Conservation (phyloP, 2,888 invertebrate genomes). For the Endotricha flammealis region DNA sequence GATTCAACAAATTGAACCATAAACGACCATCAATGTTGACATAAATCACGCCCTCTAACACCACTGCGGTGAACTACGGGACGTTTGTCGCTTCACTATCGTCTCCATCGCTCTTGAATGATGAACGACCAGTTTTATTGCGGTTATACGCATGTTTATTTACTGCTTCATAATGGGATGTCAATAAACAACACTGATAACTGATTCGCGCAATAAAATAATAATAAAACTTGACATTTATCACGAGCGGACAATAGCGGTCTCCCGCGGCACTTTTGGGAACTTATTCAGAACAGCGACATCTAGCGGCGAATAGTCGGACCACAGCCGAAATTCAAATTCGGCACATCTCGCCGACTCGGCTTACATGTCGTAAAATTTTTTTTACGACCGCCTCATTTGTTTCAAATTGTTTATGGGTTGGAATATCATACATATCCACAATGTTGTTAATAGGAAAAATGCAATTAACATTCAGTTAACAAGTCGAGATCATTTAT, state of each 20-base stretch:
- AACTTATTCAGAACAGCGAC: conserved; percentile 39
- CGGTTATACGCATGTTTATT: conserved; percentile 60
- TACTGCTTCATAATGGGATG: conserved; percentile 62
- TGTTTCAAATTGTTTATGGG: conserved; percentile 1
- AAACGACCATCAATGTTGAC: conserved; percentile 49
- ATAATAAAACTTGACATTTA: conserved; percentile 50
- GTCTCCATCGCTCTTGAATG: conserved; percentile 58
- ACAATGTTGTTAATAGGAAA: conserved; percentile 14
- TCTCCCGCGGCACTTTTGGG: conserved; percentile 28
- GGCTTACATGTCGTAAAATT: conserved; percentile 15
- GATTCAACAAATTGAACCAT: conserved; percentile 59
- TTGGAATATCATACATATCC: conserved; percentile 1
- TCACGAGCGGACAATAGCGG: conserved; percentile 36
- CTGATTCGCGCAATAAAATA: conserved; percentile 51
- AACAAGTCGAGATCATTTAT: conserved; percentile 54
- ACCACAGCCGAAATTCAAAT: conserved; percentile 25
- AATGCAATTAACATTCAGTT: conserved; percentile 41
- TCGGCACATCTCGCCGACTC: conserved; percentile 8
- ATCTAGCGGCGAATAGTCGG: conserved; percentile 52
- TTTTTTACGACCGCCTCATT: conserved; percentile 5
- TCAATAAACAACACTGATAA: conserved; percentile 61
- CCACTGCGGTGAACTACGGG: conserved; percentile 44
- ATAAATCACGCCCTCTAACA: conserved; percentile 68
- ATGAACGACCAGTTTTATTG: conserved; percentile 63
- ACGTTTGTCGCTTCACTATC: conserved; percentile 54